Evolutionary conservation across 2,113 vertebrate species (phyloP), one percentile per base, ranked within the genome.

Genomic region (Hippopotamus amphibius): DNA sequence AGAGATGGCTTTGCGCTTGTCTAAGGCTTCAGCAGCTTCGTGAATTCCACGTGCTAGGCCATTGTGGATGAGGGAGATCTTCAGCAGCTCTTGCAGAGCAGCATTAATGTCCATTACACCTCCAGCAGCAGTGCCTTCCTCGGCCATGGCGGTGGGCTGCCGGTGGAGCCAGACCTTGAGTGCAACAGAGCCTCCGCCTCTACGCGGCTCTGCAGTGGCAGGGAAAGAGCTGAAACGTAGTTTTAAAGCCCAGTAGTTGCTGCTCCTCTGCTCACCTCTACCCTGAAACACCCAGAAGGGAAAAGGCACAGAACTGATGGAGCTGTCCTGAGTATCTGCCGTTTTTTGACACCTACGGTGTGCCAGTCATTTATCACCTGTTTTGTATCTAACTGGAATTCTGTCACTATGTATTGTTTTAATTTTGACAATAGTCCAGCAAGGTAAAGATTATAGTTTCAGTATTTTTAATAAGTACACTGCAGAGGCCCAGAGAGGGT

Each of bases 1-100:
- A 99, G 81, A 99, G 99, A 97, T 99, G 98, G 99, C 99, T 98
- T 99, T 99, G 95, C 99, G 99, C 97, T 99, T 99, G 93, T 37
- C 37, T 37, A 37, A 37, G 37, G 37, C 37, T 37, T 37, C 37
- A 37, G 37, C 37, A 37, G 37, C 37, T 37, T 37, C 37, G 37
- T 2, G 37, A 37, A 37, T 37, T 37, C 37, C 37, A 37, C 37
- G 37, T 37, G 37, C 37, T 37, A 37, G 37, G 37, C 37, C 37
- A 37, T 37, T 37, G 37, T 37, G 37, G 37, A 37, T 37, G 37
- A 37, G 37, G 37, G 37, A 37, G 37, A 37, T 37, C 37, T 37
- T 37, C 37, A 37, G 37, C 37, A 37, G 37, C 37, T 37, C 37
- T 37, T 37, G 37, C 37, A 37, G 37, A 37, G 37, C 37, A 37